Evolutionary conservation across 2,888 invertebrate genomes (phyloP), one percentile per base, ranked within the genome.

Genomic region (Drosophila niveifrons): DNA sequence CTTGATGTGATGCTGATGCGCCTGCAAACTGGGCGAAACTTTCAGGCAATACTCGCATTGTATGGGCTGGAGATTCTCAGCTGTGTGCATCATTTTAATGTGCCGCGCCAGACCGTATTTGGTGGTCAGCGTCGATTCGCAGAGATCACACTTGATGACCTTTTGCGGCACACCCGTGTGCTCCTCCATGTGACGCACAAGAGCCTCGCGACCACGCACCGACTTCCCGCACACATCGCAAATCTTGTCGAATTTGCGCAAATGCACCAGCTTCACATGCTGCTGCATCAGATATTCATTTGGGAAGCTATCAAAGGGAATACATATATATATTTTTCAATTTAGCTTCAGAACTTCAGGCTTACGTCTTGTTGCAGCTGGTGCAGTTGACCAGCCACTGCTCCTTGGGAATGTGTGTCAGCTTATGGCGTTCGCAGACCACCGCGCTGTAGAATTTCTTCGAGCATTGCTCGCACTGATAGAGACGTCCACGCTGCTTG

Each of bases 211-310:
- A 0, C 90, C 89, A 0, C 89, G 78, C 43, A 92, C 82, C 0
- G 90, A 84, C 67, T 91, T 91, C 1, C 92, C 92, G 13, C 92
- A 92, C 23, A 91, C 88, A 39, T 91, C 90, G 68, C 92, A 92
- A 10, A 91, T 85, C 72, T 90, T 91, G 10, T 88, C 89, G 50
- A 90, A 91, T 9, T 82, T 82, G 51, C 91, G 89, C 29, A 91
- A 69, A 62, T 92, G 92, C 29, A 91, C 91, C 15, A 89, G 71
- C 39, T 88, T 87, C 1, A 89, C 74, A 50, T 91, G 91, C 23
- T 90, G 90, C 41, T 84, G 80, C 78, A 91, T 86, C 1, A 83
- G 77, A 6, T 90, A 90, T 41, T 89, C 78, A 2, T 82, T 89
- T 15, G 90, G 89, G 52, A 91, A 91, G 3, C 91, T 91, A 46